A percentile compares a stretch with the other conserved stretches of the same genome.
These are phyloP conservation scores for Xestia xanthographa DNA, from an alignment of 2,888 invertebrate species.

Conservation along the genomic window DNA sequence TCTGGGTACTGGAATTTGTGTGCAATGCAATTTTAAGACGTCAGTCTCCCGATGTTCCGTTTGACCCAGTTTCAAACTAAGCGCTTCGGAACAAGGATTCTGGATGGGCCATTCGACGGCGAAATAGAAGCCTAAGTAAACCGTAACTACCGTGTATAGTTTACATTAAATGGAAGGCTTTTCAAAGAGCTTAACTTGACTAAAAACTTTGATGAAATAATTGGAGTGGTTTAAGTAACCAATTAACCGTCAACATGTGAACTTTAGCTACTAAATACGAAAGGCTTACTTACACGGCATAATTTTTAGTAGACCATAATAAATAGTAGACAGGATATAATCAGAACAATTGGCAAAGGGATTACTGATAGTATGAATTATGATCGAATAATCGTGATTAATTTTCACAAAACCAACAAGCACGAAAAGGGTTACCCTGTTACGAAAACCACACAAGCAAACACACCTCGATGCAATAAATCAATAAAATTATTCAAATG, in stretches of 20 bases:
- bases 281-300: neutral
- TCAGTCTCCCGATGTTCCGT: constrained; percentile 44
- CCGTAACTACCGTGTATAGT: constrained; percentile 31
- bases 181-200: constrained; percentile 36
- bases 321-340: neutral
- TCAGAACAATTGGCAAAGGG: neutral
- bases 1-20: constrained; percentile 62
- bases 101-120: constrained; percentile 40
- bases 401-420: neutral
- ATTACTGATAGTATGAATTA: neutral
- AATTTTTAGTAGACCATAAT: neutral
- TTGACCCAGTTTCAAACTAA: constrained; percentile 60
- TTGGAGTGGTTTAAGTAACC: constrained; percentile 17
- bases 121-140: constrained; percentile 50
- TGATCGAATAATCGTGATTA: constrained; percentile 25
- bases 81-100: constrained; percentile 52
- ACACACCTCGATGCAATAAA: constrained; percentile 33
- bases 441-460: constrained; percentile 27
- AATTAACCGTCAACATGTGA: neutral
- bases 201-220: constrained; percentile 35
- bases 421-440: constrained; percentile 25
- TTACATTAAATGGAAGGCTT: constrained; percentile 32
- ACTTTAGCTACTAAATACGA: neutral
- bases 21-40: constrained; percentile 66
- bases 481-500: constrained; percentile 58